Percentiles rank a stretch among this genome's conserved stretches.
These are phyloP conservation scores for Halocaridina rubra DNA, from an alignment of 2,888 invertebrate genomes.

Conservation along the genomic window DNA sequence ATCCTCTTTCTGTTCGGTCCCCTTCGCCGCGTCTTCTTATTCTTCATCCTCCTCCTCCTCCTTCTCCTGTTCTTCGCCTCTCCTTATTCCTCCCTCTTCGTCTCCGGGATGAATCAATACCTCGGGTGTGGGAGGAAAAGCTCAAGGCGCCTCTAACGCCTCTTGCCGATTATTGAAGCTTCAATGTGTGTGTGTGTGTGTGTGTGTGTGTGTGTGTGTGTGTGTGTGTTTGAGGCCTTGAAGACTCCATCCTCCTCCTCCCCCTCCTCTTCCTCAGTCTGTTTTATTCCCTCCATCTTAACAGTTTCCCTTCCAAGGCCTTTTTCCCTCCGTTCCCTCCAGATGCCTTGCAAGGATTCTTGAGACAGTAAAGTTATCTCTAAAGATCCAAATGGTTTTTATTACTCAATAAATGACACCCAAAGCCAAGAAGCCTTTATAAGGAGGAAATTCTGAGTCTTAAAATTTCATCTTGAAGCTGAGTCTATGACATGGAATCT, in stretches of 20 bases:
- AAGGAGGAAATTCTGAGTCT: no score
- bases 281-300: neutral
- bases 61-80: neutral
- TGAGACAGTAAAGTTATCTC: no score
- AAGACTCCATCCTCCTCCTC: neutral
- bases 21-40: neutral
- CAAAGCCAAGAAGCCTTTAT: no score
- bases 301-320: neutral
- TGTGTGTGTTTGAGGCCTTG: neutral
- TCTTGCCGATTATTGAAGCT: conserved; percentile 34
- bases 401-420: no score
- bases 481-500: no score
- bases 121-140: conserved; percentile 34
- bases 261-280: neutral
- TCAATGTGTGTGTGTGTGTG: neutral
- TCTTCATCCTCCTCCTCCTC: neutral
- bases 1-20: no score
- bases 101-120: conserved; percentile 38
- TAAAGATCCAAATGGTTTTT: no score
- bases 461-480: no score
- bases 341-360: no score
- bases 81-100: neutral
- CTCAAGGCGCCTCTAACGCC: conserved; percentile 19
- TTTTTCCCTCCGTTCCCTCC: neutral
- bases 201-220: neutral